Base-by-base conservation (phyloP, 2,888 invertebrate species). In the Cryptus armator region DNA sequence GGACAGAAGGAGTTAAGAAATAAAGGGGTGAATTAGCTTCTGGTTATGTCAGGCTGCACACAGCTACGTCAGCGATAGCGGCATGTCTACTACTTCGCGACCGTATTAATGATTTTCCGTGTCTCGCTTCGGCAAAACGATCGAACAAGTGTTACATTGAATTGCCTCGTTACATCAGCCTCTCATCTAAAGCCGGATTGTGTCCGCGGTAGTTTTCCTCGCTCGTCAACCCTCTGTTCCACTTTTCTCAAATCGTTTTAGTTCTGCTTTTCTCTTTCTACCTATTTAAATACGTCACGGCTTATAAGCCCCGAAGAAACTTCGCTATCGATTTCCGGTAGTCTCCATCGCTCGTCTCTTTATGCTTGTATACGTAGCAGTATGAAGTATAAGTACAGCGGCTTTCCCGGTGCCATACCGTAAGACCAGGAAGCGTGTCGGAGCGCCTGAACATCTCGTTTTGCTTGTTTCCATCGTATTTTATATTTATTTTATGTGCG, bases 281-380 rank as follows among this genome's bases (percentile, higher is more conserved):
- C 32, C 80, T 75, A 56, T 75, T 80, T 83, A 67, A 64, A 71
- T 66, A 67, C 77, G 85, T 83, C 77, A 83, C 78, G 86, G 84
- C 66, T 78, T 82, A 79, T 77, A 80, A 85, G 76, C 68, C 74
- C 62, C 37, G 56, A 83, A 86, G 83, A 80, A 85, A 85, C 85
- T 82, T 85, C 51, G 79, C 82, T 64, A 81, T 84, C 86, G 84
- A 86, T 86, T 86, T 86, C 86, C 86, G 86, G 77, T 71, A 43
- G 59, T 32, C 59, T 19, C 24, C 37, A 37, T 24, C 14, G 19
- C 44, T 48, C 83, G 46, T 56, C 51, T n/a, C 48, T 44, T 59
- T 24, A n/a, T 14, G 29, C 62, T 62, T 32, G 32, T 62, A 14
- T 32, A 32, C 14, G 12, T 29, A 62, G 62, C 24, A 29, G 32